phyloP scores from a whole-genome alignment of 2,113 vertebrate genomes.

The Neopipo cinnamomea region DNA sequence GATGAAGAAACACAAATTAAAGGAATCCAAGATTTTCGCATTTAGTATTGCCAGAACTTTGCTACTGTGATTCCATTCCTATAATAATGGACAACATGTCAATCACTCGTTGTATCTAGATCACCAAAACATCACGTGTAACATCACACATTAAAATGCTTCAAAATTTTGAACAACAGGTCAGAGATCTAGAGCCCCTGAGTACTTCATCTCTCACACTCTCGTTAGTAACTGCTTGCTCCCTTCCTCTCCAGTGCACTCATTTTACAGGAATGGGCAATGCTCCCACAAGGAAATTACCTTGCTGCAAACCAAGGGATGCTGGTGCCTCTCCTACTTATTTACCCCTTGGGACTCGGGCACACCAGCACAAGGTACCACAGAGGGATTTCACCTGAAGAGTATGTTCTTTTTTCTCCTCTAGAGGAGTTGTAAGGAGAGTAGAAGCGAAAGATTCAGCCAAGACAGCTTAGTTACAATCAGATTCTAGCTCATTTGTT shows the following conservation, averaged over 20 bases:
- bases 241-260: background rate
- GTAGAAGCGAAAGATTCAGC: background rate
- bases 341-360: background rate
- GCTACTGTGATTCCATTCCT: background rate
- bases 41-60: background rate
- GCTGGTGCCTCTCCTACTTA: background rate
- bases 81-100: background rate
- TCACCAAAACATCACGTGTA: background rate
- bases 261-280: fast-evolving
- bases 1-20: background rate
- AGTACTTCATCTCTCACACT: background rate
- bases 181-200: background rate
- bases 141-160: background rate
- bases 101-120: background rate
- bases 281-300: background rate
- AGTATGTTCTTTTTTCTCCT: background rate
- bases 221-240: background rate
- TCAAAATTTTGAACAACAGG: background rate
- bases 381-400: background rate
- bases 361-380: background rate
- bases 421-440: background rate
- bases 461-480: background rate
- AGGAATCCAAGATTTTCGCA: background rate
- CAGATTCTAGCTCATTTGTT: background rate
- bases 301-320: background rate